Conservation (phyloP, 2,888 invertebrate species). For the Pantelozetes paolii region DNA sequence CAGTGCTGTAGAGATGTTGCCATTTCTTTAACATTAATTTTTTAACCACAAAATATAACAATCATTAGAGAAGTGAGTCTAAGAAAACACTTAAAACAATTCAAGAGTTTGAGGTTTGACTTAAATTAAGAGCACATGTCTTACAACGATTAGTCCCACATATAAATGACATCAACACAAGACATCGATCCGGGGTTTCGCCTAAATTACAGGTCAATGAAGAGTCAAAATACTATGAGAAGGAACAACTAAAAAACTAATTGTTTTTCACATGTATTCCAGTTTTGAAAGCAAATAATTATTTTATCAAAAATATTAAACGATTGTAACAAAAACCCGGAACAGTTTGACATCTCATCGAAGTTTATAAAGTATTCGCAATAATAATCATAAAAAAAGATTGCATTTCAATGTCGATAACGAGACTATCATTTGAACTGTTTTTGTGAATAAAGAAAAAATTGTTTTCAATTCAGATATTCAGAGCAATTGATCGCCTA, state of each 20-base stretch:
- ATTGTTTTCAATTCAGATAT: too few species aligned
- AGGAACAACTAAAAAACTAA: background rate
- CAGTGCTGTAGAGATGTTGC: background rate
- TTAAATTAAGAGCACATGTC: conserved; percentile 23
- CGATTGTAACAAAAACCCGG: conserved; percentile 27
- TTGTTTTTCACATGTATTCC: background rate
- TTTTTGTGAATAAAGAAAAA: background rate
- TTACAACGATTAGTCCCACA: conserved; percentile 25
- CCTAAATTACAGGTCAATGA: conserved; percentile 20
- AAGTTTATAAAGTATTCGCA: too few species aligned
- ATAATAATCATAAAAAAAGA: background rate
- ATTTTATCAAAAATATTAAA: background rate
- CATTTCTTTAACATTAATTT: conserved; percentile 1
- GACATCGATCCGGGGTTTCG: background rate
- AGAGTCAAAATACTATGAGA: background rate
- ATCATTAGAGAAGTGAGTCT: conserved; percentile 2
- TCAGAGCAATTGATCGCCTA: too few species aligned
- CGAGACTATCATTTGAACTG: background rate
- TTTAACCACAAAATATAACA: conserved; percentile 9
- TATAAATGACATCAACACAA: conserved; percentile 10
- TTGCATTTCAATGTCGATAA: conserved; percentile 18
- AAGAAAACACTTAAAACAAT: background rate
- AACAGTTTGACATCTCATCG: conserved; percentile 16
- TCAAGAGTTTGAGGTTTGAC: conserved; percentile 6
- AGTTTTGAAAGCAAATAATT: conserved; percentile 4